These are phyloP conservation scores for Globicephala melas DNA, from an alignment of 2,113 vertebrate genomes.

Conservation along the genomic window DNA sequence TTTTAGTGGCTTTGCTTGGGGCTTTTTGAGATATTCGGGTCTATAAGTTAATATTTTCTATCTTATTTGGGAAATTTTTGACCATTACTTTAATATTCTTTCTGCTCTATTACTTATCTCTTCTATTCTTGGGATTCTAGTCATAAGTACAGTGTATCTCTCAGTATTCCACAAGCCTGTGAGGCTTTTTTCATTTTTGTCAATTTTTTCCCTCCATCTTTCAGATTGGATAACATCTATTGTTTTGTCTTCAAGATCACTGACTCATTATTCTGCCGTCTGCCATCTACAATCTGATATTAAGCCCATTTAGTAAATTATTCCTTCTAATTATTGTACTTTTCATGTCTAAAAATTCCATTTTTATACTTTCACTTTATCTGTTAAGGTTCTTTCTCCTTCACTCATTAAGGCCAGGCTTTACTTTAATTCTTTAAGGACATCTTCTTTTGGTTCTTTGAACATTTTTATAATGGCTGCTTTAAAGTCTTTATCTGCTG, in stretches of 20 bases:
- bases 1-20: neutral
- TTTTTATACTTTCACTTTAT: neutral
- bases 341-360: neutral
- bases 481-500: neutral
- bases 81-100: neutral
- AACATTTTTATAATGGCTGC: neutral
- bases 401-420: neutral
- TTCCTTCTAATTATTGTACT: neutral
- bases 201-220: neutral
- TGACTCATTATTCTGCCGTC: neutral
- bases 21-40: neutral
- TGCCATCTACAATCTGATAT: neutral
- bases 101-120: neutral
- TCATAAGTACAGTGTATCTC: neutral
- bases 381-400: neutral
- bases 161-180: neutral
- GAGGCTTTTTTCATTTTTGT: neutral
- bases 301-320: neutral
- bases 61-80: neutral
- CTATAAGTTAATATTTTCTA: neutral
- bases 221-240: neutral
- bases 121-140: neutral
- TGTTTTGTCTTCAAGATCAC: neutral
- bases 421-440: neutral
- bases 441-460: neutral